Evolutionary conservation across 2,113 vertebrate genomes (phyloP), one percentile per base, ranked within the genome.

Genomic region (Rhynchomys soricoides): DNA sequence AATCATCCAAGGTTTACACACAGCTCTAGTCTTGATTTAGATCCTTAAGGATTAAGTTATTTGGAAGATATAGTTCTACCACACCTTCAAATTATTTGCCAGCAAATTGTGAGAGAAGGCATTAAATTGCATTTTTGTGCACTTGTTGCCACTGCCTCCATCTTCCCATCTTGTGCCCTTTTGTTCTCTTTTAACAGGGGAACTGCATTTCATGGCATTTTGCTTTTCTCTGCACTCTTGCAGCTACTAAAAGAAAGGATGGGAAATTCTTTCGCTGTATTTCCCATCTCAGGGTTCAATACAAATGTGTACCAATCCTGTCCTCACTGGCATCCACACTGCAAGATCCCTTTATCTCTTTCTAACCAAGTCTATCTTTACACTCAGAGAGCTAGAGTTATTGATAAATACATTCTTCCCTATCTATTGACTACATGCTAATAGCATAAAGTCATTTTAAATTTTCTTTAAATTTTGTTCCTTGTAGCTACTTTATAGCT

Each of bases 401-500:
- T 29, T 66, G 62, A 68, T 68, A 89, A 94, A 92, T 19, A 94
- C 22, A 64, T 1, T 70, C 24, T 91, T 37, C 10, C 8, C 10
- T 77, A 24, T 71, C 13, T 50, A 10, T 68, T 73, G 52, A 71
- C 43, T 89, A 68, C 45, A 19, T 24, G 57, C 13, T 95, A 83
- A 90, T 90, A 78, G 17, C 57, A 45, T 29, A 37, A 94, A 52
- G 4, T 90, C 16, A 86, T 12, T 86, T 91, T 73, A 79, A 64
- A 22, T 66, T 86, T 77, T 13, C 96, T 90, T 94, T 95, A 96
- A 82, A 4, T n/a, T 89, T 10, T 91, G 68, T 50, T 94, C 94
- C 15, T 83, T 96, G 70, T 34, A 85, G 6, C 19, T 95, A 59
- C 57, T 94, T 90, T 96, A 78, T 90, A 87, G 62, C 26, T 86